Evolutionary conservation across 2,797 vertebrate species (phyloP).

Genomic region (Malurus leucopterus): DNA sequence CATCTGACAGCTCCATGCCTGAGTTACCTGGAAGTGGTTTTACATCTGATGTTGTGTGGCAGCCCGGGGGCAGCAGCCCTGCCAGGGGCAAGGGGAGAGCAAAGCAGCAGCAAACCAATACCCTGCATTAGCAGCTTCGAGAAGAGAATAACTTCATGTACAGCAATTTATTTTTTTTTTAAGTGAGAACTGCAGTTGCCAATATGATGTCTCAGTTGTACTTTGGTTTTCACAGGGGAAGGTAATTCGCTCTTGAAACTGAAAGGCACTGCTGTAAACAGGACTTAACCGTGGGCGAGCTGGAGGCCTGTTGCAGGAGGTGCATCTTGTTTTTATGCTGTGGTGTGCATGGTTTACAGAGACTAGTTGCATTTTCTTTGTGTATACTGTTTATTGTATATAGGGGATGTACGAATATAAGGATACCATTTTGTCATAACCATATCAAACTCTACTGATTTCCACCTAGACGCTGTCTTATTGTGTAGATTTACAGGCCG

Average conservation of each 20-base stretch:
- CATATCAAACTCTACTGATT: conserved; percentile 61
- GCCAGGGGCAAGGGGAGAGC: background rate
- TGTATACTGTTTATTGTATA: conserved; percentile 74
- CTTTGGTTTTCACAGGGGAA: conserved; percentile 33
- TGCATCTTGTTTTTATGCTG: conserved; percentile 65
- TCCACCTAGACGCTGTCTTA: conserved; percentile 68
- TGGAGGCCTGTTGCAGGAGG: conserved; percentile 54
- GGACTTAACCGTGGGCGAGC: background rate
- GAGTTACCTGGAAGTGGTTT: background rate
- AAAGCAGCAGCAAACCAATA: conserved; percentile 3
- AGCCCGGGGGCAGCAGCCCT: background rate
- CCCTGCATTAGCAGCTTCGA: background rate
- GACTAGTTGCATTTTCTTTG: conserved; percentile 69
- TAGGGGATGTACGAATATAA: conserved; percentile 69
- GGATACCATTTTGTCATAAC: conserved; percentile 68
- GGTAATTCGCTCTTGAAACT: conserved; percentile 35
- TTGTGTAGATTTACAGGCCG: conserved; percentile 68
- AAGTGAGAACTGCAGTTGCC: conserved; percentile 37
- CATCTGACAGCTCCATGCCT: background rate
- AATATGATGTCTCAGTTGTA: conserved; percentile 44
- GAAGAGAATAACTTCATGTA: conserved; percentile 55
- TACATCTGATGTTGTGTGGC: background rate
- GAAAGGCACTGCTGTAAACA: conserved; percentile 45
- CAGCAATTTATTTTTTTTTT: background rate
- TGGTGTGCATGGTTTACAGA: conserved; percentile 77